Conservation (phyloP, 2,888 invertebrate genomes). For the Onchidella celtica region DNA sequence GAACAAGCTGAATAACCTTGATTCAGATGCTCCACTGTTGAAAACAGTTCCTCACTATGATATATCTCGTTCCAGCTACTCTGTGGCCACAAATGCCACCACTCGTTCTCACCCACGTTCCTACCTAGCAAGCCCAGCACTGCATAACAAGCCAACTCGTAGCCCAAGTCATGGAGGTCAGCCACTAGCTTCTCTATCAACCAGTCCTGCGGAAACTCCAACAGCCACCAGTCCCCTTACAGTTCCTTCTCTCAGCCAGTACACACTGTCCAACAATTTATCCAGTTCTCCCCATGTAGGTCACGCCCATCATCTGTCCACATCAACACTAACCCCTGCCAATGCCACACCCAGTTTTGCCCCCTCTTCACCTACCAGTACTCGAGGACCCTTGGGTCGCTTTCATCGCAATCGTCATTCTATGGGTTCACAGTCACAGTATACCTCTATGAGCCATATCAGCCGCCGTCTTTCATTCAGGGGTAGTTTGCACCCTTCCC, state of each 20-base stretch:
- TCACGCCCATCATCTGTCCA: background rate
- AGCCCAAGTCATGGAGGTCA: background rate
- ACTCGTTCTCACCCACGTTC: background rate
- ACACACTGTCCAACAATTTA: background rate
- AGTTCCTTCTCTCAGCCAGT: background rate
- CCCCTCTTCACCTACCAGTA: constrained; percentile 19
- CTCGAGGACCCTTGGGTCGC: background rate
- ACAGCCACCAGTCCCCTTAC: constrained; percentile 7
- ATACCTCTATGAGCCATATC: constrained; percentile 24
- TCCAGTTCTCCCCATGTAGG: background rate
- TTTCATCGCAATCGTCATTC: background rate
- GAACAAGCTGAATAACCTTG: background rate
- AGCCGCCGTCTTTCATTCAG: constrained; percentile 21
- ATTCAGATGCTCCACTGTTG: constrained; percentile 16
- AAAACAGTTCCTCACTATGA: constrained; percentile 11
- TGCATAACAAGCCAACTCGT: background rate
- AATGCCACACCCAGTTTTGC: background rate
- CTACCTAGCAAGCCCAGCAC: background rate
- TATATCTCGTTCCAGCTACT: constrained; percentile 3
- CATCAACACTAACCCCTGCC: background rate
- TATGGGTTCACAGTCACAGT: constrained; percentile 22
- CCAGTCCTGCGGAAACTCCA: background rate
- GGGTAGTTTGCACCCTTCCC: background rate
- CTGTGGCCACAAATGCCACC: background rate
- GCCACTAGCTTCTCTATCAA: background rate